Evolutionary conservation across 2,113 vertebrate genomes (phyloP).

Genomic region (Hyaena hyaena): DNA sequence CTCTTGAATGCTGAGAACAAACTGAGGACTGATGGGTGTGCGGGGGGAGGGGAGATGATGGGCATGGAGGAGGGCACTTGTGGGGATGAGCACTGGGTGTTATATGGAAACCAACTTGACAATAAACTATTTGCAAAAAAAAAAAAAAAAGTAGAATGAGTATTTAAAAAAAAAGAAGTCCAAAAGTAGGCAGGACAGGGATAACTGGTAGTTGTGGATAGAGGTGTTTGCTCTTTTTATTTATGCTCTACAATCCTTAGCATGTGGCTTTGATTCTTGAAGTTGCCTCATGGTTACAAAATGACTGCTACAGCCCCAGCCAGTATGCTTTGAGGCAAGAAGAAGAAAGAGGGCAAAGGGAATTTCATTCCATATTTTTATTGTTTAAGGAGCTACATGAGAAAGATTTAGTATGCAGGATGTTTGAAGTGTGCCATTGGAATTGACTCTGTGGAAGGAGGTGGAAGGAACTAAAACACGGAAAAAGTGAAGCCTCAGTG

Average conservation of each 20-base stretch:
- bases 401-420: neutral
- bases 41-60: too few species aligned
- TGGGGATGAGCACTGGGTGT: too few species aligned
- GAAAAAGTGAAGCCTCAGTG: neutral
- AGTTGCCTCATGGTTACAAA: neutral
- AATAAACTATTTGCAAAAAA: too few species aligned
- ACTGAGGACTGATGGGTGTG: too few species aligned
- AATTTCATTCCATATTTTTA: neutral
- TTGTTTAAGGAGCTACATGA: neutral
- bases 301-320: neutral
- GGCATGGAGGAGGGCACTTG: too few species aligned
- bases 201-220: neutral
- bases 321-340: neutral
- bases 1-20: too few species aligned
- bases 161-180: neutral
- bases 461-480: neutral
- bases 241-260: neutral
- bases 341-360: neutral
- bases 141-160: too few species aligned
- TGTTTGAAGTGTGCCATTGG: neutral
- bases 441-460: neutral
- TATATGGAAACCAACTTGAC: too few species aligned
- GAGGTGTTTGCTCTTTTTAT: neutral
- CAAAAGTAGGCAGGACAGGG: neutral
- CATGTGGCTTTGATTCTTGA: neutral